Base-by-base conservation (phyloP, 2,888 invertebrate species). In the Eupithecia subumbrata region DNA sequence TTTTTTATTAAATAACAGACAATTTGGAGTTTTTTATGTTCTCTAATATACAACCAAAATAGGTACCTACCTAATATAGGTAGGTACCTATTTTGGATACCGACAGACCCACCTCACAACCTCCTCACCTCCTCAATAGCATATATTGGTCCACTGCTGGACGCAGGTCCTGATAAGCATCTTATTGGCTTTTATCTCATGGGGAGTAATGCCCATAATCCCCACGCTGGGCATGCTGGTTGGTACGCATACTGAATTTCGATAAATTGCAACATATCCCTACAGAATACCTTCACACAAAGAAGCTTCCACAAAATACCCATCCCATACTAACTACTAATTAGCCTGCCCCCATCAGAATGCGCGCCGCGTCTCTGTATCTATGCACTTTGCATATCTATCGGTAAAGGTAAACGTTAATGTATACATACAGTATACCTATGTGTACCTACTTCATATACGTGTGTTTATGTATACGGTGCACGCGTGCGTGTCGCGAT, bases 401-500 rank as follows among this genome's bases (percentile, higher is more conserved):
- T 72, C 75, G 73, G 75, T 73, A 77, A 75, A 77, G 52, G 67
- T 63, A 67, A 76, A 43, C 73, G 37, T 76, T n/a, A n/a, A n/a
- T n/a, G n/a, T n/a, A n/a, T n/a, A n/a, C n/a, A 72, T 71, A 63
- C 40, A 70, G 63, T 66, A 73, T 60, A 67, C 76, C 72, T 75
- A 71, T 71, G 76, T 73, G 63, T 56, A 74, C 40, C 68, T 75
- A 66, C 68, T 16, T 70, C 71, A 64, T 75, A 71, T 37, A 71
- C 63, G 60, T 76, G 71, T 80, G 73, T 76, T 75, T 75, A 79
- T 56, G 60, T 74, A 71, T 48, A 63, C 67, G 66, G 78, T 80
- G 81, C 83, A 84, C 79, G 88, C 87, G 86, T 87, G 89, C 87
- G 88, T 87, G 85, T 84, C 85, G 83, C 82, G 73, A 69, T n/a